These are phyloP conservation scores for Nesospiza acunhae DNA, from an alignment of 2,113 vertebrate species.

Conservation along the genomic window DNA sequence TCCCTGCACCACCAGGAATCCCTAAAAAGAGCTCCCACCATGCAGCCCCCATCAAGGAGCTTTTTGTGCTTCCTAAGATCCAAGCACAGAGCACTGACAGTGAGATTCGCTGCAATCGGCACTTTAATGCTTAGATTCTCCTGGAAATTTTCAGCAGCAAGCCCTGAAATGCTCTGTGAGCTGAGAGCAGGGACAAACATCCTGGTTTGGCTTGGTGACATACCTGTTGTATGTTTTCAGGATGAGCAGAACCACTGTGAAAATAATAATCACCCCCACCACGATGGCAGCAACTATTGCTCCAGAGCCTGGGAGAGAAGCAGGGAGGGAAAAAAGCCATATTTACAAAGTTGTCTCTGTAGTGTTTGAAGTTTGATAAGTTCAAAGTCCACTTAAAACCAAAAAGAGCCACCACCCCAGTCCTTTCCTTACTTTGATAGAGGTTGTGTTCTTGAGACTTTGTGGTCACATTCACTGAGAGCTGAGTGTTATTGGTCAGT, in stretches of 20 bases:
- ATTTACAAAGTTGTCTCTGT: not conserved
- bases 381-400: not conserved
- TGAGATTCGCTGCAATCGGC: not conserved
- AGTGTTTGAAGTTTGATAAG: not conserved
- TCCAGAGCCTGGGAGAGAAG: conserved; percentile 82
- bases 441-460: conserved; percentile 69
- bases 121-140: not conserved
- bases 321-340: not conserved
- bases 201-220: not conserved
- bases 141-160: not conserved
- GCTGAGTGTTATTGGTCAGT: not conserved
- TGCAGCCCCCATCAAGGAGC: not conserved
- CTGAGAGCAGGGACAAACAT: not conserved
- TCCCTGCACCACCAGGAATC: not conserved
- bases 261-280: conserved; percentile 87
- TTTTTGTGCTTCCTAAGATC: not conserved
- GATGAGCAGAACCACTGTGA: conserved; percentile 84
- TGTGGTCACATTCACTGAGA: conserved; percentile 59
- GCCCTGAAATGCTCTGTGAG: not conserved
- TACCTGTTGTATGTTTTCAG: conserved; percentile 96
- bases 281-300: conserved; percentile 93
- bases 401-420: not conserved
- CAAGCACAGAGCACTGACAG: accelerated
- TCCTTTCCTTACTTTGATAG: conserved; percentile 76
- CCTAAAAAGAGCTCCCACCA: not conserved